Evolutionary conservation across 2,113 vertebrate species (phyloP), one percentile per base, ranked within the genome.

Genomic region (Oncorhynchus masou): DNA sequence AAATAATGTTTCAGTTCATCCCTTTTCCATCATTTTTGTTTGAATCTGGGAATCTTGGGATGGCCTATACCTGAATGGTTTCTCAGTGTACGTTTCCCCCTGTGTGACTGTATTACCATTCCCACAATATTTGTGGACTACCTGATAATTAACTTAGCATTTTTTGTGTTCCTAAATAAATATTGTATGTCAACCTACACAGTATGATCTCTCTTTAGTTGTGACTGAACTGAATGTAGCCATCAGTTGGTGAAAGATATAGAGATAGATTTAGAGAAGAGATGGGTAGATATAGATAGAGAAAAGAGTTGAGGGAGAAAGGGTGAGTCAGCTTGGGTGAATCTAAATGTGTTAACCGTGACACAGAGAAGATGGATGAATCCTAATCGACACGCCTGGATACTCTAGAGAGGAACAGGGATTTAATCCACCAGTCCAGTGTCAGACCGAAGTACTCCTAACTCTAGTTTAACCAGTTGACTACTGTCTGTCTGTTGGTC

Each of bases 51-150:
- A 67, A 74, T 88, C 84, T 89, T 87, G 89, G 91, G 88, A 91
- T 91, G 90, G 39, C 39, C 39, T 45, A 9, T 45, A 45, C 39
- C 39, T 89, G 85, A 91, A 91, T 86, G 90, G 90, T 89, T 93
- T 94, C 88, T 92, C 90, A 92, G 39, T 92, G 88, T 93, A 87
- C 88, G 89, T 91, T 87, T 80, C 87, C 85, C 82, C 86, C 88
- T 89, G 90, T 94, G 90, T 93, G 94, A 92, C 92, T 94, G 92
- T 94, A 94, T 62, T 94, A 93, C 90, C 92, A 93, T 94, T 94
- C 93, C 94, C 94, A 95, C 94, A 95, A 95, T 94, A 95, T 95
- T 95, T 95, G 94, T 95, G 94, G 94, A 95, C 93, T 94, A 95
- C 93, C 94, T 95, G 93, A 94, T 94, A 94, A 94, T 94, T 95